Evolutionary conservation across 2,888 invertebrate species (phyloP).

Genomic region (Bibio marci): DNA sequence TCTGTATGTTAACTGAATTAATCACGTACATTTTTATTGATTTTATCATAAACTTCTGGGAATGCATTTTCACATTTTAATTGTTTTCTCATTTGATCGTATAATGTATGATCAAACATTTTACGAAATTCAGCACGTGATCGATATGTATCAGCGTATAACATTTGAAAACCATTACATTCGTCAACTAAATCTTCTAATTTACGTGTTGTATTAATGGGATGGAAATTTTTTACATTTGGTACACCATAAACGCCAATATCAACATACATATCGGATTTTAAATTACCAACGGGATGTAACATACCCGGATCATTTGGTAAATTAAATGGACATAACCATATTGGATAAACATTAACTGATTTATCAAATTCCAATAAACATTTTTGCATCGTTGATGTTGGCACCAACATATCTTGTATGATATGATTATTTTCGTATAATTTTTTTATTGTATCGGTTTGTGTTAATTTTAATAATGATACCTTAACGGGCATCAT

Average conservation of each 20-base stretch:
- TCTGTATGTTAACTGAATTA: too few relatives aligned
- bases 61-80: slow-evolving; percentile 49
- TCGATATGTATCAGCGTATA: slow-evolving; percentile 67
- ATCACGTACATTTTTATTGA: slow-evolving; percentile 37
- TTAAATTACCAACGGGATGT: slow-evolving; percentile 32
- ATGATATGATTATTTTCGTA: slow-evolving; percentile 64
- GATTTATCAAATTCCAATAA: slow-evolving; percentile 46
- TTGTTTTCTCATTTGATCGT: slow-evolving; percentile 42
- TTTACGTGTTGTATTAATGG: slow-evolving; percentile 43
- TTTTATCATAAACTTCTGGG: slow-evolving; percentile 66
- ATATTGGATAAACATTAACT: slow-evolving; percentile 59
- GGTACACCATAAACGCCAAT: slow-evolving; percentile 70
- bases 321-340: slow-evolving; percentile 66
- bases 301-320: slow-evolving; percentile 53
- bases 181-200: slow-evolving; percentile 54
- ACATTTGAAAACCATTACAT: slow-evolving; percentile 61
- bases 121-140: slow-evolving; percentile 52
- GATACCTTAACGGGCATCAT: slow-evolving; percentile 69
- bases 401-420: slow-evolving; percentile 66
- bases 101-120: slow-evolving; percentile 67
- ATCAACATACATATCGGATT: slow-evolving; percentile 49
- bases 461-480: slow-evolving; percentile 60
- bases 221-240: slow-evolving; percentile 39
- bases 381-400: slow-evolving; percentile 39
- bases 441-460: slow-evolving; percentile 45